phyloP scores from a whole-genome alignment of 2,888 invertebrate species.

The Agrilus cyanescens region DNA sequence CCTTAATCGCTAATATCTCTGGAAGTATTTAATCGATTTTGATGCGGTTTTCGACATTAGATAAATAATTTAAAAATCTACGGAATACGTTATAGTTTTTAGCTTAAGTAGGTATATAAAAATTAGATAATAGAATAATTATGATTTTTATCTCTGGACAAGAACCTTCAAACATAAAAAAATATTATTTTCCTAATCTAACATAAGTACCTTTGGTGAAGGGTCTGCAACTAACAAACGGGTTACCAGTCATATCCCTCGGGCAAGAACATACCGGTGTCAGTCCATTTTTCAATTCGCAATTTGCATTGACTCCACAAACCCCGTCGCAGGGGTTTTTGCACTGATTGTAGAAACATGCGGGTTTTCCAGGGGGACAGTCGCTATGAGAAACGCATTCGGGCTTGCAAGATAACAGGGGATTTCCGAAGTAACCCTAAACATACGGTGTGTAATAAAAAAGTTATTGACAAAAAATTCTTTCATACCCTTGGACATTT shows the following conservation, averaged over 20 bases:
- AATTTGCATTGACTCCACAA: constrained; percentile 71
- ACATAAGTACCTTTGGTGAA: constrained; percentile 55
- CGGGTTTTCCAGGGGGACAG: constrained; percentile 65
- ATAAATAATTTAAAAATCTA: too few species aligned
- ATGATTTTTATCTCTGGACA: constrained; percentile 1
- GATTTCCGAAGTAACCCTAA: constrained; percentile 67
- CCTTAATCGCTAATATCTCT: too few species aligned
- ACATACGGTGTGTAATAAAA: constrained; percentile 4
- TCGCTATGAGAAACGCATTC: constrained; percentile 72
- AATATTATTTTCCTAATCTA: background rate
- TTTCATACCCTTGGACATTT: constrained; percentile 64
- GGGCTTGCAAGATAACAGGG: constrained; percentile 62
- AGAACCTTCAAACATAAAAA: background rate
- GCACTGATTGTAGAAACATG: constrained; percentile 72
- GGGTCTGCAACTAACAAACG: constrained; percentile 68
- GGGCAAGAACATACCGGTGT: constrained; percentile 82
- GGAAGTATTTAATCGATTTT: too few species aligned
- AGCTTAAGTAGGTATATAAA: constrained; percentile 32
- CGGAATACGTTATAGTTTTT: too few species aligned
- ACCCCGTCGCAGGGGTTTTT: constrained; percentile 72
- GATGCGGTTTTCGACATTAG: too few species aligned
- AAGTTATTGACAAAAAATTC: background rate
- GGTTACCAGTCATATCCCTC: constrained; percentile 77
- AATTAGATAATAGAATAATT: too few species aligned
- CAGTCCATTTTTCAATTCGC: constrained; percentile 56